Evolutionary conservation across 2,797 vertebrate species (phyloP).

Genomic region (Adelosebastes latens): DNA sequence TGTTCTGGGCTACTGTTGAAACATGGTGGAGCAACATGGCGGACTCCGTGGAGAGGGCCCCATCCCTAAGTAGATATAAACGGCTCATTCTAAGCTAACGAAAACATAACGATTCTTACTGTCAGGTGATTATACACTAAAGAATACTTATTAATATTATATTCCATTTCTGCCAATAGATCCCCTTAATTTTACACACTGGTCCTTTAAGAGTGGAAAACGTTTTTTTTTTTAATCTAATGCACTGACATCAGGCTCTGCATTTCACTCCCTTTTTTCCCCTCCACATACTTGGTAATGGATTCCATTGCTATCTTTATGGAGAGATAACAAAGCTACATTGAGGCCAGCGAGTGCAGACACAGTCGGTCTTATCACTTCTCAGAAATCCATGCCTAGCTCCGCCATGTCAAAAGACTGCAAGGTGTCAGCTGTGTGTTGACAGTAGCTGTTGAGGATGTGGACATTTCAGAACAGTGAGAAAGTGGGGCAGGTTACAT

Average conservation of each 20-base stretch:
- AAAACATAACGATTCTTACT: too few relatives aligned
- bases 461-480: conserved; percentile 22
- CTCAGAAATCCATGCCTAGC: conserved; percentile 39
- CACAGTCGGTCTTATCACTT: conserved; percentile 65
- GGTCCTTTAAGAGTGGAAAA: neutral
- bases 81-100: too few relatives aligned
- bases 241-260: neutral
- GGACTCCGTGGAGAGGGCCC: fast-evolving
- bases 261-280: neutral
- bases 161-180: too few relatives aligned
- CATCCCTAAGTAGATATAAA: too few relatives aligned
- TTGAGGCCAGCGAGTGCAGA: conserved; percentile 51
- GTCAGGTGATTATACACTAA: too few relatives aligned
- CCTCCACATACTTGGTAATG: conserved; percentile 29
- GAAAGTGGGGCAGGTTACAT: conserved; percentile 17
- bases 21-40: too few relatives aligned
- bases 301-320: conserved; percentile 72
- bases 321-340: conserved; percentile 63
- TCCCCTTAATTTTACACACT: too few relatives aligned
- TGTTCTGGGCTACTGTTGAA: too few relatives aligned
- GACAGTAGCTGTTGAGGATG: conserved; percentile 32
- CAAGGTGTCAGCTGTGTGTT: conserved; percentile 43
- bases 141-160: too few relatives aligned
- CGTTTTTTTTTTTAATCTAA: conserved; percentile 2
- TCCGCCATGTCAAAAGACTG: conserved; percentile 31